Conservation (phyloP, 2,113 vertebrate genomes). For the Cottus gobio region DNA sequence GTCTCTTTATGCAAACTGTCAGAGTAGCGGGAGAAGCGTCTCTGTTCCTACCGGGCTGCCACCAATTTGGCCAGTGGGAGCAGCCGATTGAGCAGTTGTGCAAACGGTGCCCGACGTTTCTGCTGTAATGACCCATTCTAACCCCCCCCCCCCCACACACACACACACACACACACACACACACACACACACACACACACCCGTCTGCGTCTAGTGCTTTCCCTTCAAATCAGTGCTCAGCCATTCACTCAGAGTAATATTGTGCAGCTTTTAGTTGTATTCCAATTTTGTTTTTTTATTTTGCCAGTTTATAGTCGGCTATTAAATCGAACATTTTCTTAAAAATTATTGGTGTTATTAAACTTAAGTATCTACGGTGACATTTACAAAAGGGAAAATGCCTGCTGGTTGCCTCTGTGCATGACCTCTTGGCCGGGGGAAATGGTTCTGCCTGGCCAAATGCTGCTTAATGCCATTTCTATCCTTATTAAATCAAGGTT, state of each 20-base stretch:
- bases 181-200: too few species aligned
- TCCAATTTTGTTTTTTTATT: neutral
- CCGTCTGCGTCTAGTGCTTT: constrained; percentile 28
- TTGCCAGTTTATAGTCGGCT: constrained; percentile 48
- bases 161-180: too few species aligned
- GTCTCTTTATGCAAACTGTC: constrained; percentile 48
- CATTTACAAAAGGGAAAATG: constrained; percentile 75
- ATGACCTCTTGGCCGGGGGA: constrained; percentile 75
- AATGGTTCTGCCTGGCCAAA: constrained; percentile 56
- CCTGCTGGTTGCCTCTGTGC: constrained; percentile 81
- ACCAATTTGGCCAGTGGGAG: constrained; percentile 1
- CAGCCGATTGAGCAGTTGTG: constrained; percentile 19
- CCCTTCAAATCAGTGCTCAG: constrained; percentile 18
- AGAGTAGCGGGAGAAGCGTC: neutral
- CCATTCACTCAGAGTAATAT: constrained; percentile 28
- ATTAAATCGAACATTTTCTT: constrained; percentile 69
- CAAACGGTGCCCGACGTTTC: constrained; percentile 32
- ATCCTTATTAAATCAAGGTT: constrained; percentile 55
- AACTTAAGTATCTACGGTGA: constrained; percentile 59
- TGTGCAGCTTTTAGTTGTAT: constrained; percentile 47
- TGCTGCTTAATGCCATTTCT: constrained; percentile 81
- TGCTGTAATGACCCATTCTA: constrained; percentile 50
- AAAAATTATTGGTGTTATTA: constrained; percentile 60
- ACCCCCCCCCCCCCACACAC: neutral
- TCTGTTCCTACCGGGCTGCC: constrained; percentile 11